Evolutionary conservation across 2,888 invertebrate species (phyloP).

Genomic region (Eupithecia exiguata): DNA sequence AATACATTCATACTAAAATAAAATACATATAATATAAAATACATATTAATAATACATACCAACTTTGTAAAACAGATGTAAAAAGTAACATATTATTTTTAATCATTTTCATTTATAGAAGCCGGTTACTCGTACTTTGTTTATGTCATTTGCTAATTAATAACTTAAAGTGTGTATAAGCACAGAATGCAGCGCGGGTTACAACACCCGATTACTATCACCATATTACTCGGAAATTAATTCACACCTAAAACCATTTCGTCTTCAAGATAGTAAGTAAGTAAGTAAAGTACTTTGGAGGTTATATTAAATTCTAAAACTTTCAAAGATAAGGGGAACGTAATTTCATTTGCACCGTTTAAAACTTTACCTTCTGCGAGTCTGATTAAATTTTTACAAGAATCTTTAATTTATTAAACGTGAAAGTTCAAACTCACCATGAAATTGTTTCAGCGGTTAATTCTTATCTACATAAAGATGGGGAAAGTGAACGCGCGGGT

Average conservation of each 20-base stretch:
- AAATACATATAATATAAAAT: too few species aligned
- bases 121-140: not conserved
- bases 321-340: constrained; percentile 66
- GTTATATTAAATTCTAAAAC: constrained; percentile 72
- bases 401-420: constrained; percentile 63
- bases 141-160: too few species aligned
- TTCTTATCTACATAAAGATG: constrained; percentile 18
- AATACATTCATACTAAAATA: too few species aligned
- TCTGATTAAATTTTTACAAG: constrained; percentile 70
- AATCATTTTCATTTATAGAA: too few species aligned
- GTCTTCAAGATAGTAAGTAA: constrained; percentile 64
- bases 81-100: too few species aligned
- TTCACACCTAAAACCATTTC: constrained; percentile 64
- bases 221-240: constrained; percentile 55
- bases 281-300: too few species aligned
- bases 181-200: too few species aligned
- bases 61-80: too few species aligned
- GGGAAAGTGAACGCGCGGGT: constrained; percentile 10
- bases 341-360: constrained; percentile 74
- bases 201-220: not conserved
- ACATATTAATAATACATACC: too few species aligned
- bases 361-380: constrained; percentile 62
- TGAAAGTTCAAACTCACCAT: constrained; percentile 40
- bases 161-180: too few species aligned
- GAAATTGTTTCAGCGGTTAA: constrained; percentile 40